Conservation (phyloP, 2,888 invertebrate species). For the Slavum lentiscoides region DNA sequence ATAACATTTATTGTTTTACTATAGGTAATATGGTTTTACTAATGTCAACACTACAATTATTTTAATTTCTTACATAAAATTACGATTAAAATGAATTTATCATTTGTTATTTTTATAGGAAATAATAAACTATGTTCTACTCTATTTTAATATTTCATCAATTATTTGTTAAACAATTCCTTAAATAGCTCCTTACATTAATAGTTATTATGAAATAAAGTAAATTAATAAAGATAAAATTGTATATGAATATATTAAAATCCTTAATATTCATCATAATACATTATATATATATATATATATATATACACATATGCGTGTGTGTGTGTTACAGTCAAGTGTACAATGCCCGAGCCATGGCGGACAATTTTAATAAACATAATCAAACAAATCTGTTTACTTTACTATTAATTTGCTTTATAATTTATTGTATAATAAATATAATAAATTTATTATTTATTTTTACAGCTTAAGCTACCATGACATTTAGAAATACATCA, state of each 20-base stretch:
- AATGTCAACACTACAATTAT: not conserved
- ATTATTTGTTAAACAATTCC: not conserved
- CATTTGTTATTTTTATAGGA: slow-evolving; percentile 5
- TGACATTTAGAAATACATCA: no score
- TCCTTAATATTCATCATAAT: not conserved
- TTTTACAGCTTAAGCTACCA: no score
- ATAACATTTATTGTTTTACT: not conserved
- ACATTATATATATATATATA: not conserved
- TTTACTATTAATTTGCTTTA: no score
- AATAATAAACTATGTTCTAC: not conserved
- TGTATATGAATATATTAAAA: not conserved
- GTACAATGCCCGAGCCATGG: no score
- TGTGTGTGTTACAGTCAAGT: no score
- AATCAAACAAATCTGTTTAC: no score
- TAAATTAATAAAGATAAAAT: slow-evolving; percentile 12
- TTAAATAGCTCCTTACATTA: slow-evolving; percentile 5
- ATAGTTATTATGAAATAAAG: not conserved
- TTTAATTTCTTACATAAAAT: not conserved
- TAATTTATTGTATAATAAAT: no score
- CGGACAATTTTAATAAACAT: no score
- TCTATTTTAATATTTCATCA: not conserved
- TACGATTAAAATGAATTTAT: slow-evolving; percentile 6
- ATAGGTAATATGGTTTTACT: not conserved
- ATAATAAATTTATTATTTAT: no score
- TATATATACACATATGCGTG: no score